These are phyloP conservation scores for Athalia circularis DNA, from an alignment of 2,888 invertebrate genomes.

Conservation along the genomic window DNA sequence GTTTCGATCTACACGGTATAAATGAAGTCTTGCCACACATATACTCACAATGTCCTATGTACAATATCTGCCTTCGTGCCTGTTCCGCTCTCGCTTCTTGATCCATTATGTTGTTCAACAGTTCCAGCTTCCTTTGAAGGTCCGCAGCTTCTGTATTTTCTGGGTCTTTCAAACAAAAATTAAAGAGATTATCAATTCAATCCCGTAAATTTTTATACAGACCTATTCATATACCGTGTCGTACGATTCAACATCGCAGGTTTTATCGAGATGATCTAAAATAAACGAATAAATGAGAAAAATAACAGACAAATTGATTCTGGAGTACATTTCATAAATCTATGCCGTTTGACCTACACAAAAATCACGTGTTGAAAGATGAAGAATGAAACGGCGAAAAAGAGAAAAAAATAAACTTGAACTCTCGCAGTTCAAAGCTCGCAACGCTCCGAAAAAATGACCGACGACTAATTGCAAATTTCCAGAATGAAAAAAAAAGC, in stretches of 20 bases:
- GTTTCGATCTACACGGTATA: too few relatives aligned
- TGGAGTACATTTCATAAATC: conserved; percentile 1
- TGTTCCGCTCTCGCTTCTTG: conserved; percentile 88
- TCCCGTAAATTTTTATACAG: not conserved
- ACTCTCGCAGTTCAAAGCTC: not conserved
- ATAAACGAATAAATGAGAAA: not conserved
- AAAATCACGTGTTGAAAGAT: too few relatives aligned
- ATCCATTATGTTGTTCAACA: conserved; percentile 93
- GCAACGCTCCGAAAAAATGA: not conserved
- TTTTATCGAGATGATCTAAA: not conserved
- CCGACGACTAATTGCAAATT: conserved; percentile 12
- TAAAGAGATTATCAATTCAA: conserved; percentile 43
- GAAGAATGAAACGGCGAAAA: not conserved
- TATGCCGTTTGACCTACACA: not conserved
- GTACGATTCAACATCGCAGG: too few relatives aligned
- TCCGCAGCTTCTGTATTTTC: conserved; percentile 92
- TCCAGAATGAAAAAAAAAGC: not conserved
- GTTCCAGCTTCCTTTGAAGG: conserved; percentile 91
- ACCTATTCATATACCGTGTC: too few relatives aligned
- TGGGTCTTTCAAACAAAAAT: conserved; percentile 81
- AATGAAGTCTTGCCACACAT: not conserved
- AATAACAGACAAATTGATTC: conserved; percentile 17
- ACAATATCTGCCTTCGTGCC: conserved; percentile 86
- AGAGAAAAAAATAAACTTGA: not conserved
- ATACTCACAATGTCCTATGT: conserved; percentile 87